Percentiles rank a stretch among this genome's conserved stretches.
These are phyloP conservation scores for Drosophila pandora DNA, from an alignment of 1,140 invertebrate species.

Conservation along the genomic window DNA sequence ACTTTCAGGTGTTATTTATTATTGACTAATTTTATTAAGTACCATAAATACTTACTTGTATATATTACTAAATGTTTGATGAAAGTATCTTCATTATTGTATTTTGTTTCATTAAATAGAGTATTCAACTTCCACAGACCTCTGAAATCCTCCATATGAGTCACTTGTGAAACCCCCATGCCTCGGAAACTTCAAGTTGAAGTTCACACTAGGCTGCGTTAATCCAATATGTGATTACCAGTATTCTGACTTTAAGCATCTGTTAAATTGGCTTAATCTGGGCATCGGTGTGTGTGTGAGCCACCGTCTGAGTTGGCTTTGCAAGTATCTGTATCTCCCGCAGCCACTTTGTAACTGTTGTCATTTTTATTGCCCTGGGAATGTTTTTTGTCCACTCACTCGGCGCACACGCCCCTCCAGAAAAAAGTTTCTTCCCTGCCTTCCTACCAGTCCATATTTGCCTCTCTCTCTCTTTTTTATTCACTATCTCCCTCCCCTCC, in stretches of 20 bases:
- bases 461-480: not conserved
- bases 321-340: constrained; percentile 62
- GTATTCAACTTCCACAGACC: constrained; percentile 11
- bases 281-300: constrained; percentile 36
- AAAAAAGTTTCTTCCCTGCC: constrained; percentile 33
- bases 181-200: constrained; percentile 17
- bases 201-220: constrained; percentile 60
- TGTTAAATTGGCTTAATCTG: constrained; percentile 46
- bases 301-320: constrained; percentile 47
- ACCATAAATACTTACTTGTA: too few species aligned
- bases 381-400: constrained; percentile 74
- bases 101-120: constrained; percentile 10
- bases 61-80: not conserved
- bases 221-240: constrained; percentile 74
- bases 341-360: constrained; percentile 81
- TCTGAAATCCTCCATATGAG: constrained; percentile 7
- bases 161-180: constrained; percentile 34
- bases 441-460: constrained; percentile 3
- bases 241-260: constrained; percentile 58
- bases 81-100: not conserved
- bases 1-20: not conserved
- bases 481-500: constrained; percentile 13
- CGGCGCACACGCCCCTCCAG: constrained; percentile 61
- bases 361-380: constrained; percentile 82
- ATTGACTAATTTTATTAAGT: not conserved